Percentiles rank a stretch among this genome's conserved stretches.
Conservation (phyloP, 2,113 vertebrate genomes). For the Microcebus tavaratra region DNA sequence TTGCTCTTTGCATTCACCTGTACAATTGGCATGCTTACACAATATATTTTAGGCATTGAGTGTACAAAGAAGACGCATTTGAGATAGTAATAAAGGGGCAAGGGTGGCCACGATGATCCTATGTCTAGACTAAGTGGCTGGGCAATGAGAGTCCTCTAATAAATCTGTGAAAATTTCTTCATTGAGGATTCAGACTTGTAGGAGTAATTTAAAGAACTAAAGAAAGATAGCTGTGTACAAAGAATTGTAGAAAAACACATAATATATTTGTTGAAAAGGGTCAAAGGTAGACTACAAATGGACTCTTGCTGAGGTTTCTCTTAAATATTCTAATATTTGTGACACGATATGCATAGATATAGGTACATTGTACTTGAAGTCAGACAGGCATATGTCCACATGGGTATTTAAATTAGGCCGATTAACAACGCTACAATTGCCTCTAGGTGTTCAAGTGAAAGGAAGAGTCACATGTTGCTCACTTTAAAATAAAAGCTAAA, state of each 20-base stretch:
- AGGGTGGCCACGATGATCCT: too few species aligned
- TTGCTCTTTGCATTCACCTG: not conserved
- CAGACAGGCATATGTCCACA: not conserved
- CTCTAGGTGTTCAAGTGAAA: not conserved
- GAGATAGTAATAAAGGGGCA: not conserved
- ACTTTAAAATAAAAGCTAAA: not conserved
- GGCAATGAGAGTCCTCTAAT: too few species aligned
- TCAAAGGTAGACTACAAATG: not conserved
- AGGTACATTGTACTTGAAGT: not conserved
- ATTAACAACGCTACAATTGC: not conserved
- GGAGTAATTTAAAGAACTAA: not conserved
- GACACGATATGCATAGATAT: accelerated
- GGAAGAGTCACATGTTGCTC: not conserved
- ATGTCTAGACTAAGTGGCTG: not conserved
- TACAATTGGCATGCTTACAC: not conserved
- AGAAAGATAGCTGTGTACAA: not conserved
- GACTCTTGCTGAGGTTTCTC: not conserved
- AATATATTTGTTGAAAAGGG: not conserved
- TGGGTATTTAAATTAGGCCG: not conserved
- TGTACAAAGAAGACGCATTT: accelerated
- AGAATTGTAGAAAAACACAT: not conserved
- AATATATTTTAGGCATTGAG: not conserved
- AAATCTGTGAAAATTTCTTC: not conserved
- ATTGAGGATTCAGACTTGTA: not conserved
- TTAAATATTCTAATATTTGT: not conserved